A percentile compares a stretch with the other conserved stretches of the same genome.
Evolutionary conservation across 2,113 vertebrate genomes (phyloP).

Genomic region (Crotalus horridus): DNA sequence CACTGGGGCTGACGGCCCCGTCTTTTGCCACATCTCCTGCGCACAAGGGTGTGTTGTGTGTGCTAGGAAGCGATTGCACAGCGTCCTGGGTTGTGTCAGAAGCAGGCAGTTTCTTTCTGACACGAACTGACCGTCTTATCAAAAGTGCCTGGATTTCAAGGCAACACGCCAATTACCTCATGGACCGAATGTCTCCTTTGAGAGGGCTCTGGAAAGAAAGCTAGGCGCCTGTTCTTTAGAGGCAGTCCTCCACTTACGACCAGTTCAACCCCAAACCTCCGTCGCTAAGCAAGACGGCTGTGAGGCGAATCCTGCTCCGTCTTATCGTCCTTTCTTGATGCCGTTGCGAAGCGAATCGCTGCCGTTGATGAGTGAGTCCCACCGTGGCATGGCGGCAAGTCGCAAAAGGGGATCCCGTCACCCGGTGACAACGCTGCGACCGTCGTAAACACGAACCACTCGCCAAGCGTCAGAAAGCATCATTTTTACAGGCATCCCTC

Average conservation of each 20-base stretch:
- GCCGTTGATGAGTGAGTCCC: too few relatives aligned
- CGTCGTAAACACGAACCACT: too few relatives aligned
- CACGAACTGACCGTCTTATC: not conserved
- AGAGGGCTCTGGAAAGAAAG: not conserved
- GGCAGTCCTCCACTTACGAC: not conserved
- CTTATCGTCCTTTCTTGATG: not conserved
- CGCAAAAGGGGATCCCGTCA: too few relatives aligned
- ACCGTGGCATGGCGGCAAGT: too few relatives aligned
- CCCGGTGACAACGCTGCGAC: too few relatives aligned
- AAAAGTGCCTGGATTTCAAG: not conserved
- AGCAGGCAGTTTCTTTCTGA: not conserved
- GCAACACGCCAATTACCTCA: not conserved
- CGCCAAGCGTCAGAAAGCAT: too few relatives aligned
- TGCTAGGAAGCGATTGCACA: not conserved
- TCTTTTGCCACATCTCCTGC: not conserved
- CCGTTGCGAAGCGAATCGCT: not conserved
- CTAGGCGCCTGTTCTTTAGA: not conserved
- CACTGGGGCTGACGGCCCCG: fast-evolving
- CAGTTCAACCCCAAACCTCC: too few relatives aligned
- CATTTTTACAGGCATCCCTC: too few relatives aligned
- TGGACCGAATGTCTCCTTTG: not conserved
- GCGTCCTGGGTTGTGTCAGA: not conserved
- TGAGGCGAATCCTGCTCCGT: not conserved
- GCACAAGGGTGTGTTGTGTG: not conserved
- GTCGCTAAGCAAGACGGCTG: not conserved